These are phyloP conservation scores for Neodiprion pinetum DNA, from an alignment of 1,140 invertebrate species.

Conservation along the genomic window DNA sequence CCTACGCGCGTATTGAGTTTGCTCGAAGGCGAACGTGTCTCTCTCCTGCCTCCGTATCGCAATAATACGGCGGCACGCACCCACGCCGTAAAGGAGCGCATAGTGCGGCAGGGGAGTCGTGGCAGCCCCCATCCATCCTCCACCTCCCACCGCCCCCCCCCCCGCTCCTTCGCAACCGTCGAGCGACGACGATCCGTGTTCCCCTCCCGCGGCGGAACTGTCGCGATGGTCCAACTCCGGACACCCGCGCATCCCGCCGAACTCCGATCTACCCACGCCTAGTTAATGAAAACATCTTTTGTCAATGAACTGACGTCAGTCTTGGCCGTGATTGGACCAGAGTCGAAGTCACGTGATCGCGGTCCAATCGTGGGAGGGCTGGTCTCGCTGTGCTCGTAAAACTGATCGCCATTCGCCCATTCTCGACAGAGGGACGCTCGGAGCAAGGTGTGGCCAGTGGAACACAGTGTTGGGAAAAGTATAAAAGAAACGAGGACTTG, in stretches of 20 bases:
- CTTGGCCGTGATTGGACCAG: constrained; percentile 45
- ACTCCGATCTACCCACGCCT: constrained; percentile 45
- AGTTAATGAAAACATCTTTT: constrained; percentile 60
- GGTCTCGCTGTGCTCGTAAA: constrained; percentile 28
- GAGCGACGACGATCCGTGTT: too few species aligned
- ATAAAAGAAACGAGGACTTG: constrained; percentile 4
- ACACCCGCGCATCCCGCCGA: constrained; percentile 14
- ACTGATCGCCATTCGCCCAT: constrained; percentile 49
- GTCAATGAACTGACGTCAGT: constrained; percentile 66
- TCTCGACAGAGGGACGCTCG: constrained; percentile 50
- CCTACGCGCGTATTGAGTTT: background rate
- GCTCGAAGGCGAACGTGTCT: background rate
- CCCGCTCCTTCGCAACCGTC: background rate
- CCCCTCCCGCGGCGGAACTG: too few species aligned
- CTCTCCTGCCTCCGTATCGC: constrained; percentile 14
- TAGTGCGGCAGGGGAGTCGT: background rate
- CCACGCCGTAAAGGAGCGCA: constrained; percentile 21
- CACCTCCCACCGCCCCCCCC: too few species aligned
- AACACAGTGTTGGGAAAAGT: constrained; percentile 1
- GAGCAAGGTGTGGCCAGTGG: constrained; percentile 48
- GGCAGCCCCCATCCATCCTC: too few species aligned
- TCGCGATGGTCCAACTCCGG: too few species aligned
- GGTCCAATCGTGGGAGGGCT: constrained; percentile 41
- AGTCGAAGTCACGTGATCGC: constrained; percentile 50
- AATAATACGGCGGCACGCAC: constrained; percentile 41